Evolutionary conservation across 1,140 invertebrate species (phyloP), one percentile per base, ranked within the genome.

Genomic region (Microplitis mediator): DNA sequence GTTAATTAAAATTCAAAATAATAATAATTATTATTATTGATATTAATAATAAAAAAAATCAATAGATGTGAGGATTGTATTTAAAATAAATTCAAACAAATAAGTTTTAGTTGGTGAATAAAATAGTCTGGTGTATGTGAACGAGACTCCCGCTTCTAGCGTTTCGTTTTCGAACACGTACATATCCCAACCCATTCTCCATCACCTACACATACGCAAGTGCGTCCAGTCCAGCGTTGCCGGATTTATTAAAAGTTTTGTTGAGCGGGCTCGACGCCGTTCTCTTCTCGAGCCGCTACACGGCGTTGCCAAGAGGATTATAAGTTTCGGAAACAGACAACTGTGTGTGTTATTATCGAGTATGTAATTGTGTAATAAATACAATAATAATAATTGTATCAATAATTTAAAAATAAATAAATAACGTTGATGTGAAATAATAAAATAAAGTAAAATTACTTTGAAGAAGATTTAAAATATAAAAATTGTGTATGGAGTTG

Each of bases 201-300:
- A 34, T 58, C 56, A 64, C 73, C 77, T 73, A 68, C 75, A 72
- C 77, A 77, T 60, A 67, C 39, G 65, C 45, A 78, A 81, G 79
- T 79, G 80, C 80, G 68, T 73, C 4, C 14, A 8, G 13, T 4
- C 11, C 51, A 58, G 23, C 71, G 82, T 84, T 84, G 84, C 82
- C 82, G 64, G 69, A 54, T 80, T 60, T 71, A 50, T 1, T 23
- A 23, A 23, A 66, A 36, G 68, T 66, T 35, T 62, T 61, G 45
- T 31, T 23, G 63, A 39, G 52, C 58, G 51, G 23, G 64, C 14
- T 11, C 35, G 65, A 23, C 23, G 56, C 16, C 56, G 56, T 31
- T 58, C 56, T 31, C 56, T 58, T 58, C 16, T 23, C 16, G 56
- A 58, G 5, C 56, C 56, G 56, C 56, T 58, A 58, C 23, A 66